Percentiles rank a stretch among this genome's conserved stretches.
phyloP scores from a whole-genome alignment of 1,140 invertebrate species.

The Anoplolepis gracilipes region DNA sequence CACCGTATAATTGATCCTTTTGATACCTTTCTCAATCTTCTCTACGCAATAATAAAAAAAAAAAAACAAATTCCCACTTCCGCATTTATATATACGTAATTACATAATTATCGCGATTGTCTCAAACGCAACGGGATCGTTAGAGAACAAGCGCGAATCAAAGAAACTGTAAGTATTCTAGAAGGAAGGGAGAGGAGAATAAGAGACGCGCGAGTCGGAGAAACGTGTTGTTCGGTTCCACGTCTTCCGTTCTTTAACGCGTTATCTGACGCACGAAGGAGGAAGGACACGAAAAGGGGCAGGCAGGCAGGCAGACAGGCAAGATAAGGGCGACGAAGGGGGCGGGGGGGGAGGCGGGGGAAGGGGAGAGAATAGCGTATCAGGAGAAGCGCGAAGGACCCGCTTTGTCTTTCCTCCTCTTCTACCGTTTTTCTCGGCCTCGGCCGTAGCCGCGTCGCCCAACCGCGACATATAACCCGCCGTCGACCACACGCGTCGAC shows the following conservation, averaged over 20 bases:
- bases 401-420: conserved; percentile 22
- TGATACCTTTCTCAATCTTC: no score
- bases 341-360: conserved; percentile 21
- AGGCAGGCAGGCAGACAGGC: neutral
- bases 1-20: no score
- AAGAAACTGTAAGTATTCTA: neutral
- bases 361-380: conserved; percentile 36
- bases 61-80: neutral
- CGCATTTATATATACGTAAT: neutral
- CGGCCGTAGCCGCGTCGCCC: no score
- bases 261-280: conserved; percentile 52
- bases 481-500: conserved; percentile 85
- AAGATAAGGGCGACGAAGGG: conserved; percentile 43
- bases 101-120: neutral
- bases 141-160: neutral
- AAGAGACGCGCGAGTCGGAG: neutral
- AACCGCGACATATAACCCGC: conserved; percentile 70
- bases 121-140: neutral
- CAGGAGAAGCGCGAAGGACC: conserved; percentile 31
- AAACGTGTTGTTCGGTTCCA: neutral
- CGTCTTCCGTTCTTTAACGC: conserved; percentile 28
- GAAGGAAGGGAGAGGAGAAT: neutral
- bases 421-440: conserved; percentile 24
- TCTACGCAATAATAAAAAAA: no score
- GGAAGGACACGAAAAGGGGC: conserved; percentile 48